These are phyloP conservation scores for Trematomus loennbergii DNA, from an alignment of 2,113 vertebrate species.

Conservation along the genomic window DNA sequence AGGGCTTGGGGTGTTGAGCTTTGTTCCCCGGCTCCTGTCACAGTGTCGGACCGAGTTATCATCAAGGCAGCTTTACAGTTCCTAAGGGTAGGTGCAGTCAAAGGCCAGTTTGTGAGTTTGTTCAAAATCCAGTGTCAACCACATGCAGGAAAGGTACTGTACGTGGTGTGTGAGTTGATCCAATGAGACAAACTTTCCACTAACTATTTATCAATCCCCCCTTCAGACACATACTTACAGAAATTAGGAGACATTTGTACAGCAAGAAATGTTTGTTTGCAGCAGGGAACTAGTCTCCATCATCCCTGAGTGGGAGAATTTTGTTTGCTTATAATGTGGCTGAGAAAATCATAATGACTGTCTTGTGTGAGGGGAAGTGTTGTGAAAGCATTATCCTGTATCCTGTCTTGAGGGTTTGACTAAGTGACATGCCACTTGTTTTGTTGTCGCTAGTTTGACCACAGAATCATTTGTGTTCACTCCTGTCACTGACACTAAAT, in stretches of 20 bases:
- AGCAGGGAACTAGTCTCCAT: conserved; percentile 6
- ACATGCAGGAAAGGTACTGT: conserved; percentile 23
- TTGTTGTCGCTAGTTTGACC: not conserved
- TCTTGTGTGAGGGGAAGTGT: conserved; percentile 5
- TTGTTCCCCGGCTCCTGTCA: conserved; percentile 62
- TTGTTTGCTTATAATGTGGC: conserved; percentile 31
- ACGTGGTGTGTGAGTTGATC: conserved; percentile 43
- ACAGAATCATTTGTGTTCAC: no score
- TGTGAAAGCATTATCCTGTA: conserved; percentile 5
- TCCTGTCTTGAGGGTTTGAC: not conserved
- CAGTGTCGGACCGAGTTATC: conserved; percentile 62
- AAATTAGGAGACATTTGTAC: conserved; percentile 19
- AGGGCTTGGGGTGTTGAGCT: conserved; percentile 58
- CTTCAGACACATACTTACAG: not conserved
- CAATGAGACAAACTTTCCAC: conserved; percentile 41
- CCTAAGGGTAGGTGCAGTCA: conserved; percentile 51
- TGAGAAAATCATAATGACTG: conserved; percentile 6
- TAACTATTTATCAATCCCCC: conserved; percentile 11
- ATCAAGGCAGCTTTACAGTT: conserved; percentile 50
- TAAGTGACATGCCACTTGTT: not conserved
- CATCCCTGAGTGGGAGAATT: conserved; percentile 5
- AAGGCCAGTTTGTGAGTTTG: conserved; percentile 61
- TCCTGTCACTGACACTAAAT: no score
- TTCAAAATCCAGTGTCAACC: conserved; percentile 30
- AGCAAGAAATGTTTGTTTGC: conserved; percentile 13